A percentile compares a stretch with the other conserved stretches of the same genome.
phyloP scores from a whole-genome alignment of 2,113 vertebrate genomes.

The Pelecanoides urinatrix region DNA sequence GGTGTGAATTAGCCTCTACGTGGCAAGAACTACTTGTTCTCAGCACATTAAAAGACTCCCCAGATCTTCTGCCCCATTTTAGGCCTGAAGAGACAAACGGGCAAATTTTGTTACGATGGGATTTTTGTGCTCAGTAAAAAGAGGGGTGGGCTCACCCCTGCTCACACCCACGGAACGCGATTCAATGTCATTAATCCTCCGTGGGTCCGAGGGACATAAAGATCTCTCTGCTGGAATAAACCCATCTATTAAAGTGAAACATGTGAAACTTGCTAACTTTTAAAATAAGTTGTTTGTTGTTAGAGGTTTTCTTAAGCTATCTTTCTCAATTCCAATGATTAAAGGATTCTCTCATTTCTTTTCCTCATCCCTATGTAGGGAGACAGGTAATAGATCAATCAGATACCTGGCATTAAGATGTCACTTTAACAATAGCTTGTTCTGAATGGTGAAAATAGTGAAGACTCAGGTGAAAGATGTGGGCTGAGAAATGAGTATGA shows the following conservation, averaged over 20 bases:
- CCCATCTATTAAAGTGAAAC: neutral
- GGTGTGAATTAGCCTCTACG: neutral
- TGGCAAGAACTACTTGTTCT: neutral
- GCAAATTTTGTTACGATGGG: neutral
- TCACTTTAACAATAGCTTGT: neutral
- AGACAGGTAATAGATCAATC: constrained; percentile 33
- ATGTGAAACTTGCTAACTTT: neutral
- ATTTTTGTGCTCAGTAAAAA: neutral
- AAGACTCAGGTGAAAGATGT: neutral
- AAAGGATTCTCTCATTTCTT: neutral
- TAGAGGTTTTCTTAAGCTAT: neutral
- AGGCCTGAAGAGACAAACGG: neutral
- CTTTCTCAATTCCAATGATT: neutral
- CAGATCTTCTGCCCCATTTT: neutral
- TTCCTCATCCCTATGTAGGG: neutral
- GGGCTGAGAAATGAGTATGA: neutral
- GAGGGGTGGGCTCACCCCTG: neutral
- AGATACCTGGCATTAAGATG: constrained; percentile 34
- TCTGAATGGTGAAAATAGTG: neutral
- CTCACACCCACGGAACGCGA: fast-evolving
- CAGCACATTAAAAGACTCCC: neutral
- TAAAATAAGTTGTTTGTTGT: neutral
- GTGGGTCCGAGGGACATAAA: fast-evolving
- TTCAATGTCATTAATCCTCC: neutral
- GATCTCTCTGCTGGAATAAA: neutral